Conservation (phyloP, 1,140 invertebrate genomes). For the Penaeus chinensis region DNA sequence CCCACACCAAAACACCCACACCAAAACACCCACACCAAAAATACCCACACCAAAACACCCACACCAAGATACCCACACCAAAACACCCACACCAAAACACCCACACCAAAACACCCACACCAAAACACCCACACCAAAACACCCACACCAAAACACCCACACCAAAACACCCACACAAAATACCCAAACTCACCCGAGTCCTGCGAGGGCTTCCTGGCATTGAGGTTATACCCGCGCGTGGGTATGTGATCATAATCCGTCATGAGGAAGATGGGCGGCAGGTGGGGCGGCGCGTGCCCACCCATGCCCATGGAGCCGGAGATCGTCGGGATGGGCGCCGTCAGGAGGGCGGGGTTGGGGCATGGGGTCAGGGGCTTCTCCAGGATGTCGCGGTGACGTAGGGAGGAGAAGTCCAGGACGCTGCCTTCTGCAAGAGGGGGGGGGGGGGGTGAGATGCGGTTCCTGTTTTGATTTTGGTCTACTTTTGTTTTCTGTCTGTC, state of each 20-base stretch:
- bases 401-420: conserved; percentile 47
- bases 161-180: not conserved
- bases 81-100: no score
- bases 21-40: no score
- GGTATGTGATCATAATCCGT: conserved; percentile 25
- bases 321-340: conserved; percentile 43
- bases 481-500: no score
- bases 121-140: no score
- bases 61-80: no score
- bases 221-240: conserved; percentile 33
- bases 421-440: conserved; percentile 22
- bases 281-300: not conserved
- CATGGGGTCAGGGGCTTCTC: conserved; percentile 9
- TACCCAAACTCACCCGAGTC: conserved; percentile 31
- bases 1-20: not conserved
- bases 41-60: no score
- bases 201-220: conserved; percentile 45
- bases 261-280: conserved; percentile 35
- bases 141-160: not conserved
- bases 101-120: no score
- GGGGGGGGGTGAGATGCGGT: no score
- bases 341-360: not conserved
- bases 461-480: no score
- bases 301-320: conserved; percentile 36
- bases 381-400: conserved; percentile 25